Evolutionary conservation across 2,888 invertebrate genomes (phyloP).

Genomic region (Thyatira batis): DNA sequence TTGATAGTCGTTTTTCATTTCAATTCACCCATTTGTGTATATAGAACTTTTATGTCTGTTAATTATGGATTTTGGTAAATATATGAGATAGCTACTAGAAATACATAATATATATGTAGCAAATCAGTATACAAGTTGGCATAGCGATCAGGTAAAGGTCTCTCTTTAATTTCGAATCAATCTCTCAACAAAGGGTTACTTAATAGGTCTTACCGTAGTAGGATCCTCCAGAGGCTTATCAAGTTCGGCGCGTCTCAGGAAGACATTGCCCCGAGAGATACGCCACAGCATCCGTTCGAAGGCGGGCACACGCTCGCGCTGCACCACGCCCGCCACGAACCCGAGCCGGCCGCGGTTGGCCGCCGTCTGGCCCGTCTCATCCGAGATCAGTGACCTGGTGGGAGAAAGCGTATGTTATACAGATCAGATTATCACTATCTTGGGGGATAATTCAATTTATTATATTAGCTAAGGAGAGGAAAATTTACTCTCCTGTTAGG

Average conservation of each 20-base stretch:
- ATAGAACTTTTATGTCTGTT: no score
- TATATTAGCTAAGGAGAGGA: no score
- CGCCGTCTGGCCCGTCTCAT: constrained; percentile 66
- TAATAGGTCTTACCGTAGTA: constrained; percentile 85
- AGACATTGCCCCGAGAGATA: constrained; percentile 95
- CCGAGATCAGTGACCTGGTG: constrained; percentile 69
- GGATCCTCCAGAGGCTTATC: constrained; percentile 92
- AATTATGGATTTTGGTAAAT: no score
- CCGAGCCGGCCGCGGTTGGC: constrained; percentile 82
- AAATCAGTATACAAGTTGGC: no score
- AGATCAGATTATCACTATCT: not conserved
- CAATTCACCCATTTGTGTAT: no score
- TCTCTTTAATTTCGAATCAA: no score
- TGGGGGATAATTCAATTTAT: not conserved
- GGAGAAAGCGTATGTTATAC: not conserved
- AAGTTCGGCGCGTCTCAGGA: constrained; percentile 92
- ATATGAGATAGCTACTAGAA: no score
- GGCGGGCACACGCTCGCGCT: constrained; percentile 92
- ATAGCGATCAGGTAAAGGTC: no score
- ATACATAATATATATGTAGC: no score
- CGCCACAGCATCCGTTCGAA: constrained; percentile 97
- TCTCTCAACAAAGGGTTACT: no score
- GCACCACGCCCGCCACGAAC: constrained; percentile 96
- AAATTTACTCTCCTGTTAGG: no score
- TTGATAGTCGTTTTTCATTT: no score